Evolutionary conservation across 2,888 invertebrate genomes (phyloP), one percentile per base, ranked within the genome.

Genomic region (Lomographa bimaculata): DNA sequence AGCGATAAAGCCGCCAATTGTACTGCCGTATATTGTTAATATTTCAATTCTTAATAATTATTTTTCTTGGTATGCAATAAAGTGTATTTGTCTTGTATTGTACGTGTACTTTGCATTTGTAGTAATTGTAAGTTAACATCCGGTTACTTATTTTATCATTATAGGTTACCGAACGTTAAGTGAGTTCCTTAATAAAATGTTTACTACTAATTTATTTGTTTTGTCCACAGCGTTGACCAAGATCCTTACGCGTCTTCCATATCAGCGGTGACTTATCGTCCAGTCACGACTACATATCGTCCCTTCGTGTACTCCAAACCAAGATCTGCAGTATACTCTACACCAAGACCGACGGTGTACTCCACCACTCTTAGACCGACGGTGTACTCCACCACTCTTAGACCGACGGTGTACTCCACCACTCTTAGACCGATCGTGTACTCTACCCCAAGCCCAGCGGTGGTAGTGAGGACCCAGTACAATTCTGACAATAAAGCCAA

Each of bases 401-500:
- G 40, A 5, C 46, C 50, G 1, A 9, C 29, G 1, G 35, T 32
- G 0, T 42, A 42, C 21, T 37, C 42, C 7, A 36, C 26, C 10
- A 43, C 42, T 12, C 8, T 19, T 4, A 26, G 27, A 3, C 53
- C 53, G 1, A 23, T 54, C 11, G 54, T 42, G 24, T 58, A 56
- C 32, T 59, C 48, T 14, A 57, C 55, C 40, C 57, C 25, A 11
- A 25, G 28, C 18, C 50, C 53, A n/a, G 14, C 26, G 3, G 10
- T 37, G 9, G 25, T 55, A 5, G 27, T 49, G 25, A 57, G 57
- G 28, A 54, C 58, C 5, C 52, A 64, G 9, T 73, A 75, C 30
- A 60, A 70, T 23, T 79, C 84, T 11, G 91, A 91, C 61, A 76
- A 75, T 2, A 89, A 90, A 35, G 84, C 92, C 10, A 89, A 86